phyloP scores from a whole-genome alignment of 2,888 invertebrate species.

The Lamellibrachia columna region DNA sequence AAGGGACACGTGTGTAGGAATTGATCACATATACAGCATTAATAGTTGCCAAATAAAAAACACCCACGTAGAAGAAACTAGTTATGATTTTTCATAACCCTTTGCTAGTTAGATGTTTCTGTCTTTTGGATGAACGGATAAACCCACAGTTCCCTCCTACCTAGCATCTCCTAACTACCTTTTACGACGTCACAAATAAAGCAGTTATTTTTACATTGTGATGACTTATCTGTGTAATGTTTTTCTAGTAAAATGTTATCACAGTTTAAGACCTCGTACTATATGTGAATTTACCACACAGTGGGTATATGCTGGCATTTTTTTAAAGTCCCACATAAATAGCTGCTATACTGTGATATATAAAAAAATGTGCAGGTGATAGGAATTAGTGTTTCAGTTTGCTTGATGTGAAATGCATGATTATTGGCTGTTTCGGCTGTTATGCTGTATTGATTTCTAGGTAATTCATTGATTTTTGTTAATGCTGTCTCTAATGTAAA shows the following conservation, averaged over 20 bases:
- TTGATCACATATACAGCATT: no score
- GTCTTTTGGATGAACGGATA: no score
- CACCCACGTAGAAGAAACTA: no score
- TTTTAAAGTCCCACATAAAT: neutral
- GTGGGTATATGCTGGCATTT: neutral
- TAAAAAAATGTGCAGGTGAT: neutral
- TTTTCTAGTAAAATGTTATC: neutral
- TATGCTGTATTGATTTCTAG: neutral
- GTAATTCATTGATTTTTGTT: neutral
- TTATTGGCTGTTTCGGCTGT: neutral
- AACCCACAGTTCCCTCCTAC: no score
- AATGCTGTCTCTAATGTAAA: neutral
- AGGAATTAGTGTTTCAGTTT: neutral
- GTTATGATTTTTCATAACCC: no score
- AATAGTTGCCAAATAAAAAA: no score
- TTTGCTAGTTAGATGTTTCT: no score
- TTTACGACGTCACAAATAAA: no score
- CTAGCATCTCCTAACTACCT: no score
- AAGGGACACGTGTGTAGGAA: no score
- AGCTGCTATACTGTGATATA: neutral
- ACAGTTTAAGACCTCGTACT: neutral
- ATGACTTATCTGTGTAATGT: neutral
- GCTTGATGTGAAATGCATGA: neutral
- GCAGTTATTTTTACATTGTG: no score
- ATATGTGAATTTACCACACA: neutral